These are phyloP conservation scores for Hymenopus coronatus DNA, from an alignment of 2,888 invertebrate genomes.

Conservation along the genomic window DNA sequence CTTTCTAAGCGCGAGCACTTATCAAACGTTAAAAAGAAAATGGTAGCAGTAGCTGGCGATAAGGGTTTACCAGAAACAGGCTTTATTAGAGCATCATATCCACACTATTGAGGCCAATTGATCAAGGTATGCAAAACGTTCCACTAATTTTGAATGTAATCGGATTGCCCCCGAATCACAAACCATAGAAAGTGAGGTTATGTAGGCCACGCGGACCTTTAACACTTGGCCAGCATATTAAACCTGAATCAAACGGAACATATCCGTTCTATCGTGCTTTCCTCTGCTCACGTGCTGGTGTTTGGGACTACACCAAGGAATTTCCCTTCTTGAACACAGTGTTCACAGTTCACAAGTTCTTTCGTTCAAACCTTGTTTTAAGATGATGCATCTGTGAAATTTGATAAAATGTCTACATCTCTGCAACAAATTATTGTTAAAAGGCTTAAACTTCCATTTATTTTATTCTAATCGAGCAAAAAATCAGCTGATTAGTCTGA, in stretches of 20 bases:
- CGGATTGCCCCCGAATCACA: constrained; percentile 2
- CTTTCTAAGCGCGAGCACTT: too few relatives aligned
- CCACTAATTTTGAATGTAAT: constrained; percentile 15
- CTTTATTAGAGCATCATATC: not conserved
- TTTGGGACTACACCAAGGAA: not conserved
- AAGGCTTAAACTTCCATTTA: too few relatives aligned
- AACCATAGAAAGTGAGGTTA: constrained; percentile 18
- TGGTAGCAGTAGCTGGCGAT: not conserved
- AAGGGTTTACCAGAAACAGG: not conserved
- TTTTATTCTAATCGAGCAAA: too few relatives aligned
- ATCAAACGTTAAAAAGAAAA: too few relatives aligned
- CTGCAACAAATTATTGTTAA: too few relatives aligned
- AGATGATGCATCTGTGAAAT: too few relatives aligned
- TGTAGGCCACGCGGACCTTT: not conserved
- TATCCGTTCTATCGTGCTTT: not conserved
- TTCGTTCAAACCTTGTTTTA: too few relatives aligned
- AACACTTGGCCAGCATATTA: not conserved
- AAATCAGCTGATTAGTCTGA: too few relatives aligned
- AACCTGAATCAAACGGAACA: not conserved
- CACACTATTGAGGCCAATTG: not conserved
- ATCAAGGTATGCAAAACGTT: not conserved
- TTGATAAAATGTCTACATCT: too few relatives aligned
- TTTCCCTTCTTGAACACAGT: not conserved
- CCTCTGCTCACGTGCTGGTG: not conserved
- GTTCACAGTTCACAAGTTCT: too few relatives aligned